phyloP scores from a whole-genome alignment of 2,113 vertebrate species.

The Riparia riparia region DNA sequence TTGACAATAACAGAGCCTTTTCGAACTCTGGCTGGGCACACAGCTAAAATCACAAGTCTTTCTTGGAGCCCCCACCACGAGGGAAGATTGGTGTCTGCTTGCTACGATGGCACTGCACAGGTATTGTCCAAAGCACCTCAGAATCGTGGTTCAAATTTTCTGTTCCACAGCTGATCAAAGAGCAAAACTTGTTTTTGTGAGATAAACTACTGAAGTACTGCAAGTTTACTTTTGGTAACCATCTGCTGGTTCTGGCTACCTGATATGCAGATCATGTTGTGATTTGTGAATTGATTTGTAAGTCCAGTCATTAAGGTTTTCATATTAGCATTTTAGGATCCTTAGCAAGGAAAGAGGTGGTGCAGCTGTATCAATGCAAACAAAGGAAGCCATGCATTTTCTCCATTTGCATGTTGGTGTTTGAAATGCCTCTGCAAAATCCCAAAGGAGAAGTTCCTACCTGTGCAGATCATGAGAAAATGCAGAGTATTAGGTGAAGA shows the following conservation, averaged over 20 bases:
- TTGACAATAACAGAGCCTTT: conserved; percentile 87
- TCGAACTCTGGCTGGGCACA: conserved; percentile 89
- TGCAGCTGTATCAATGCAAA: background rate
- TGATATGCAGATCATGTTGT: background rate
- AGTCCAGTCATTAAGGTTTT: background rate
- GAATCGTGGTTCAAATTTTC: background rate
- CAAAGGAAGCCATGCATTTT: background rate
- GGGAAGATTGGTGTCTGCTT: conserved; percentile 86
- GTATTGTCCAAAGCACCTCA: conserved; percentile 58
- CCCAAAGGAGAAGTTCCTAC: background rate
- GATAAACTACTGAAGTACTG: background rate
- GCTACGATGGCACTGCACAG: conserved; percentile 95
- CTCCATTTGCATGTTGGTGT: background rate
- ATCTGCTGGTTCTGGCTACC: background rate
- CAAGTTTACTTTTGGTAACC: background rate
- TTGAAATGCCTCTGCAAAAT: background rate
- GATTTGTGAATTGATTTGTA: background rate
- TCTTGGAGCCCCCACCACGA: conserved; percentile 94
- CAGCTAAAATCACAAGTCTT: conserved; percentile 91
- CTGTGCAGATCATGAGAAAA: background rate
- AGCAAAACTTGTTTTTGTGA: background rate
- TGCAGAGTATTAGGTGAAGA: background rate
- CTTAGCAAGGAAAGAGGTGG: background rate
- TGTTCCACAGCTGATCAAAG: background rate
- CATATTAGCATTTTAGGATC: background rate